These are phyloP conservation scores for Plusia festucae DNA, from an alignment of 2,888 invertebrate genomes.

Conservation along the genomic window DNA sequence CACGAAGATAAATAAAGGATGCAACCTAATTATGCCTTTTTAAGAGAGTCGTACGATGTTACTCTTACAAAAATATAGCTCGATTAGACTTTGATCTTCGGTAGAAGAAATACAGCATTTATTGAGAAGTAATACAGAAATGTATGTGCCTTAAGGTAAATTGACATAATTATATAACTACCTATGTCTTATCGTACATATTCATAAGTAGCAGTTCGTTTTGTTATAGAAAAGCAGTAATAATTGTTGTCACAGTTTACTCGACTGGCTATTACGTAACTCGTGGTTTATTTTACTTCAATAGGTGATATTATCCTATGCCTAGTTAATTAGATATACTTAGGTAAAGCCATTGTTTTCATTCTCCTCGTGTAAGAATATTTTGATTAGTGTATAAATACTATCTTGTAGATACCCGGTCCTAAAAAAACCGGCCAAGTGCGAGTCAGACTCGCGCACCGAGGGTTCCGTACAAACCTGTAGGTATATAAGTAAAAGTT, in stretches of 20 bases:
- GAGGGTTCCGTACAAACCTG: too few relatives aligned
- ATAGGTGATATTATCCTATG: conserved; percentile 50
- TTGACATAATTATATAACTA: too few relatives aligned
- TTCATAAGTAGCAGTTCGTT: conserved; percentile 37
- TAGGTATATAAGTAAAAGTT: too few relatives aligned
- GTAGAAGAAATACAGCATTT: neutral
- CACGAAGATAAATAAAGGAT: neutral
- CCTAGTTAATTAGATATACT: conserved; percentile 41
- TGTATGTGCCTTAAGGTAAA: too few relatives aligned
- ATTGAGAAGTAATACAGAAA: too few relatives aligned
- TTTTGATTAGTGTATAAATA: conserved; percentile 35
- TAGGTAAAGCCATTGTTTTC: conserved; percentile 50
- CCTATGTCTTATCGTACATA: conserved; percentile 8
- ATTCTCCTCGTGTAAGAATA: conserved; percentile 42
- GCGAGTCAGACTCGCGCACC: too few relatives aligned
- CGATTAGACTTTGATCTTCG: neutral
- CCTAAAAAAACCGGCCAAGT: conserved; percentile 15
- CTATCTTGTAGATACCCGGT: conserved; percentile 18
- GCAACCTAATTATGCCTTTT: neutral
- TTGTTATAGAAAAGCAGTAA: conserved; percentile 48
- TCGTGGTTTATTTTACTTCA: conserved; percentile 61
- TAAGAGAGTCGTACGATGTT: too few relatives aligned
- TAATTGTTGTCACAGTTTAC: conserved; percentile 59
- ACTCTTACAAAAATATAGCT: too few relatives aligned
- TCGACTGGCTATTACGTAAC: conserved; percentile 65